Evolutionary conservation across 2,888 invertebrate species (phyloP).

Genomic region (Parnassius apollo): DNA sequence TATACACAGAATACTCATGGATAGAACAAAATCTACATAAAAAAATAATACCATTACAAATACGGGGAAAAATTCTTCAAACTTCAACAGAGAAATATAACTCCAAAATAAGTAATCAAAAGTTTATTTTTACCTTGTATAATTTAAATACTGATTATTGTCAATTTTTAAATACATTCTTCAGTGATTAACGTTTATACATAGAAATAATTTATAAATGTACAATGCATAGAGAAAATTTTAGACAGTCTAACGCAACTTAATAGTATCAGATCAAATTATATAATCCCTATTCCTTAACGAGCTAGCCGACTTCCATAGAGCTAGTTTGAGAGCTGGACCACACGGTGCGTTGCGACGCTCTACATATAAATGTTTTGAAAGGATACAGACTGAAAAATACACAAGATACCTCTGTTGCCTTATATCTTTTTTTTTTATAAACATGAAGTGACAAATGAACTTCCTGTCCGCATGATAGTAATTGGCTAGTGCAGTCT

Average conservation of each 20-base stretch:
- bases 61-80: slow-evolving; percentile 60
- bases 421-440: too few relatives aligned
- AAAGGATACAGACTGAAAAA: too few relatives aligned
- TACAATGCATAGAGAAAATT: slow-evolving; percentile 39
- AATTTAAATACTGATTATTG: slow-evolving; percentile 80
- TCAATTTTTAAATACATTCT: slow-evolving; percentile 71
- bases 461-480: too few relatives aligned
- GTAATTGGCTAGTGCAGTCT: too few relatives aligned
- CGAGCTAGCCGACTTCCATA: neutral
- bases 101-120: slow-evolving; percentile 64
- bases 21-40: slow-evolving; percentile 54
- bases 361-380: too few relatives aligned
- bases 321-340: neutral
- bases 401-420: too few relatives aligned
- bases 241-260: slow-evolving; percentile 36
- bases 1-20: slow-evolving; percentile 50
- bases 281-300: slow-evolving; percentile 33
- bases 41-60: slow-evolving; percentile 72
- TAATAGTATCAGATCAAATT: slow-evolving; percentile 52
- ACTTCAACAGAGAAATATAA: slow-evolving; percentile 74
- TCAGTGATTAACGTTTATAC: slow-evolving; percentile 39
- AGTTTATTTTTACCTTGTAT: slow-evolving; percentile 43
- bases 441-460: too few relatives aligned
- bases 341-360: too few relatives aligned
- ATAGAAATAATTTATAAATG: slow-evolving; percentile 39